Evolutionary conservation across 2,888 invertebrate genomes (phyloP), one percentile per base, ranked within the genome.

Genomic region (Troilus luridus): DNA sequence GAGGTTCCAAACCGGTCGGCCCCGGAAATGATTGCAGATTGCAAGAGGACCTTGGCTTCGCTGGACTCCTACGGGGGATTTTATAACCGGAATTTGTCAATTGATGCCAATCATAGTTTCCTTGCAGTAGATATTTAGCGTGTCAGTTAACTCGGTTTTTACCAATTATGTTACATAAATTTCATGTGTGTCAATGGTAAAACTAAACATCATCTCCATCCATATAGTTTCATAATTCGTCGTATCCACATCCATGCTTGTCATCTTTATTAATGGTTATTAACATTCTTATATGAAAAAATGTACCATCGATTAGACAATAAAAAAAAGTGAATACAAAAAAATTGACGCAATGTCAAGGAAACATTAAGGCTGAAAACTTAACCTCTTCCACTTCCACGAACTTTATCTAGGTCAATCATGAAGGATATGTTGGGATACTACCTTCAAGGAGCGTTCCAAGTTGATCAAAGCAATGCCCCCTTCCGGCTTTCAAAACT

Each of bases 41-140:
- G 67, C 67, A 11, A 24, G 67, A 67, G 24, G 67, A 67, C 67
- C 67, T 67, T 67, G 67, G 67, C 24, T 67, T 67, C 67, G 67
- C 24, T 67, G 67, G 67, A 67, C 67, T 27, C 24, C 12, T 6
- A 67, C 67, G 5, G 24, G 24, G 24, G 24, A 12, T 14, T 24
- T 67, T 24, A 24, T 3, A 5, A 12, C 24, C 64, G 24, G 67
- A 67, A 67, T 67, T 10, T 17, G 67, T 24, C 24, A 67, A 67
- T 14, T 67, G 9, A 11, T n/a, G 64, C n/a, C 19, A 64, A 64
- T 64, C n/a, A 64, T 7, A 8, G 21, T 7, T 21, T 62, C 21
- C 5, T 21, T 62, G 8, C 19, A 21, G 1, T 21, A 6, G 21
- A 7, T 8, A 6, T 41, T 41, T 41, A 3, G 1, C 5, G 41